A percentile compares a stretch with the other conserved stretches of the same genome.
Evolutionary conservation across 2,113 vertebrate species (phyloP).

Genomic region (Stigmatopora nigra): DNA sequence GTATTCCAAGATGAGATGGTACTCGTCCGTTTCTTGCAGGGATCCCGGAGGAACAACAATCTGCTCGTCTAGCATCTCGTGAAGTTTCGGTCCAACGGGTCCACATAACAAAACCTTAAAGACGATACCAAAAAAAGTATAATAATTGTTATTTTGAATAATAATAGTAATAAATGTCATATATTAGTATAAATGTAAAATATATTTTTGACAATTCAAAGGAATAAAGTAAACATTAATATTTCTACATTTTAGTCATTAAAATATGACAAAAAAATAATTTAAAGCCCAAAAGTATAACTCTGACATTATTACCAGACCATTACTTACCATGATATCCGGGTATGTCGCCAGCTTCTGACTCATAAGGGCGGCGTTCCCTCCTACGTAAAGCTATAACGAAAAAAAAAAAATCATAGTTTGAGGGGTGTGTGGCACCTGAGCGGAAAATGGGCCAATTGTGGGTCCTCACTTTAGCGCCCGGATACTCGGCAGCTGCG

Average conservation of each 20-base stretch:
- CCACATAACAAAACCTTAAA: conserved; percentile 88
- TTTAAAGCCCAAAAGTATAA: too few relatives aligned
- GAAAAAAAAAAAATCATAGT: conserved; percentile 3
- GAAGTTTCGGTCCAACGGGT: conserved; percentile 91
- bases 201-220: too few relatives aligned
- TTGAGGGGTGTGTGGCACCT: neutral
- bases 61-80: conserved; percentile 86
- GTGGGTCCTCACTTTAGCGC: conserved; percentile 76
- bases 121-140: neutral
- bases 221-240: too few relatives aligned
- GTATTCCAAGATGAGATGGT: conserved; percentile 95
- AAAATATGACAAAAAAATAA: too few relatives aligned
- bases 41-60: conserved; percentile 88
- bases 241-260: too few relatives aligned
- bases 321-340: conserved; percentile 76
- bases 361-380: conserved; percentile 94
- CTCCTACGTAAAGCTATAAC: conserved; percentile 87
- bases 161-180: too few relatives aligned
- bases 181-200: too few relatives aligned
- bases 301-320: too few relatives aligned
- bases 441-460: neutral
- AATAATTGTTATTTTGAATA: too few relatives aligned
- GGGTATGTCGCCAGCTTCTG: conserved; percentile 87
- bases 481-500: conserved; percentile 76
- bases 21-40: conserved; percentile 87